phyloP scores from a whole-genome alignment of 1,140 invertebrate genomes.

The Hypothenemus hampei region DNA sequence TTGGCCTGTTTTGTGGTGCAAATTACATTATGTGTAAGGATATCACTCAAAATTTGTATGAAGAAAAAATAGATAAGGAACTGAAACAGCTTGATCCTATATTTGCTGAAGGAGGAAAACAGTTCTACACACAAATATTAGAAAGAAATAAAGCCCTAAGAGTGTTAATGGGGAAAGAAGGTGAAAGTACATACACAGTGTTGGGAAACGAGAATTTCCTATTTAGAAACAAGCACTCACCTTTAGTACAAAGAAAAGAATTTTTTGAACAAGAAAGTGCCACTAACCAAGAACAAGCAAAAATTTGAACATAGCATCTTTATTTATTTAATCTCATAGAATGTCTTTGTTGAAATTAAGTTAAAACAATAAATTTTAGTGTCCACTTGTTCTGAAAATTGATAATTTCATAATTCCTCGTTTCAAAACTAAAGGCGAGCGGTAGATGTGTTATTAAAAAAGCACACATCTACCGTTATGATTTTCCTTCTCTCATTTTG shows the following conservation, averaged over 20 bases:
- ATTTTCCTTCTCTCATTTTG: too few relatives aligned
- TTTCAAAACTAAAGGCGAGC: too few relatives aligned
- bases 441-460: too few relatives aligned
- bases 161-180: constrained; percentile 55
- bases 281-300: too few relatives aligned
- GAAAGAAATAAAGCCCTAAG: constrained; percentile 67
- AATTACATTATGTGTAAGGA: constrained; percentile 63
- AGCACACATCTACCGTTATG: too few relatives aligned
- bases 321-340: too few relatives aligned
- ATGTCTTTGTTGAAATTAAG: too few relatives aligned
- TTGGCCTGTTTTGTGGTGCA: constrained; percentile 54
- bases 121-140: constrained; percentile 69
- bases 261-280: constrained; percentile 59
- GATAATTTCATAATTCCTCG: too few relatives aligned
- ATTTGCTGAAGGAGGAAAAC: constrained; percentile 65
- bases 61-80: constrained; percentile 56
- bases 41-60: constrained; percentile 54
- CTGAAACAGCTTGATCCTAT: constrained; percentile 54
- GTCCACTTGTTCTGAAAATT: too few relatives aligned
- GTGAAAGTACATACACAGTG: constrained; percentile 55
- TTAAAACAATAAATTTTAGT: too few relatives aligned
- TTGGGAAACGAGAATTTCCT: constrained; percentile 65
- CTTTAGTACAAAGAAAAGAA: constrained; percentile 57
- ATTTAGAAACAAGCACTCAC: constrained; percentile 57
- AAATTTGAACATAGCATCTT: too few relatives aligned